Evolutionary conservation across 1,140 invertebrate species (phyloP).

Genomic region (Leptinotarsa undecemlineata): DNA sequence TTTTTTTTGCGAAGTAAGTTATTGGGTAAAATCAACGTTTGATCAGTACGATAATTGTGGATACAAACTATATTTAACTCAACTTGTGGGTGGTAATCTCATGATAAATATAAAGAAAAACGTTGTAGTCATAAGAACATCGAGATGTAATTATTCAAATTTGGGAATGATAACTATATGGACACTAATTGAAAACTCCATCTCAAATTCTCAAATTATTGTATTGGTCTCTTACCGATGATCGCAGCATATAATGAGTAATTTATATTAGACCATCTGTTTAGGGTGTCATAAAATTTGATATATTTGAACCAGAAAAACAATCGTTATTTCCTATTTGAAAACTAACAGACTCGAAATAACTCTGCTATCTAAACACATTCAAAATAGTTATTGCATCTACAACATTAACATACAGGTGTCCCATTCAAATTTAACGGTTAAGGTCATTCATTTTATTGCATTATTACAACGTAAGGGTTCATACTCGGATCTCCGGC

Average conservation of each 20-base stretch:
- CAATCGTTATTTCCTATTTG: background rate
- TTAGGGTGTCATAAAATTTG: background rate
- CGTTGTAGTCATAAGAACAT: no score
- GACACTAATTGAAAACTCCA: no score
- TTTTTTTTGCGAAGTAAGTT: no score
- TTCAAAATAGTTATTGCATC: background rate
- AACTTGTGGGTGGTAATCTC: no score
- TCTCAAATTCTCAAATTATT: no score
- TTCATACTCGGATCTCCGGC: no score
- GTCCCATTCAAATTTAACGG: constrained; percentile 5
- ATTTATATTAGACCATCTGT: background rate
- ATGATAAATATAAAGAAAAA: no score
- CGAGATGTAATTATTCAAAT: no score
- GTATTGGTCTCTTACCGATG: background rate
- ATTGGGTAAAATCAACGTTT: no score
- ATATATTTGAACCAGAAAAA: constrained; percentile 6
- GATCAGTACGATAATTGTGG: no score
- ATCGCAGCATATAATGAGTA: background rate
- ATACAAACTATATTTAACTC: no score
- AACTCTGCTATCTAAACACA: background rate
- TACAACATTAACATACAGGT: constrained; percentile 1
- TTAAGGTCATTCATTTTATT: constrained; percentile 4
- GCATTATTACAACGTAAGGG: background rate
- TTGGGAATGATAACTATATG: no score
- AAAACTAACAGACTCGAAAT: background rate